Base-by-base conservation (phyloP, 2,113 vertebrate genomes). In the Sander vitreus region DNA sequence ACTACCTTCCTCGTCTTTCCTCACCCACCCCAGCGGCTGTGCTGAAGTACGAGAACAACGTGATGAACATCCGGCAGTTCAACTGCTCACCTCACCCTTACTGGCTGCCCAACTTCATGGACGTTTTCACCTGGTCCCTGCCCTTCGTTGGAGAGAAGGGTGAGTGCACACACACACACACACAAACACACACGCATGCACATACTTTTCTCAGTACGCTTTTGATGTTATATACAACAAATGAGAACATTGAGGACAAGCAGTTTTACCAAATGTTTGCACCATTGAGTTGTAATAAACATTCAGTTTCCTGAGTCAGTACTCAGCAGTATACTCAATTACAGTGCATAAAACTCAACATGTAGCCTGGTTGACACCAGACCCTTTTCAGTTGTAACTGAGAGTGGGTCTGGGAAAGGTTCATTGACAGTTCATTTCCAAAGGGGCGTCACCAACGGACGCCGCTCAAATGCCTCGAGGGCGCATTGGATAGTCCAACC, bases 101-200 rank as follows among this genome's bases (percentile, higher is more conserved):
- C 94, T 99, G 98, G 98, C 97, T 99, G 92, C 98, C 97, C 81
- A 99, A 99, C 91, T 99, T 99, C 95, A 99, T 99, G 98, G 98
- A 99, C 64, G 98, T 99, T 57, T 99, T 99, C 92, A 99, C 97
- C 88, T 99, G 98, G 98, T 99, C 98, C 48, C 96, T 99, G 94
- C 98, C 97, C 0, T 99, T 99, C 65, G 98, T 99, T 53, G 98
- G 98, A 12, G 98, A 99, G 89, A 99, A 99, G 94, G 98, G 98
- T 99, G 85, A 30, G 92, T 63, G 6, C 3, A 1, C 18, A 10
- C 23, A 45, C 18, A 62, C 57, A 10, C 11, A 21, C 0, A 23
- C 15, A n/a, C 53, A 0, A 21, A 54, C 53, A n/a, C 65, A 6
- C 6, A 2, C 13, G 3, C 18, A 47, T 19, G 60, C 51, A 10